Conservation (phyloP, 2,113 vertebrate genomes). For the Plectropomus leopardus region DNA sequence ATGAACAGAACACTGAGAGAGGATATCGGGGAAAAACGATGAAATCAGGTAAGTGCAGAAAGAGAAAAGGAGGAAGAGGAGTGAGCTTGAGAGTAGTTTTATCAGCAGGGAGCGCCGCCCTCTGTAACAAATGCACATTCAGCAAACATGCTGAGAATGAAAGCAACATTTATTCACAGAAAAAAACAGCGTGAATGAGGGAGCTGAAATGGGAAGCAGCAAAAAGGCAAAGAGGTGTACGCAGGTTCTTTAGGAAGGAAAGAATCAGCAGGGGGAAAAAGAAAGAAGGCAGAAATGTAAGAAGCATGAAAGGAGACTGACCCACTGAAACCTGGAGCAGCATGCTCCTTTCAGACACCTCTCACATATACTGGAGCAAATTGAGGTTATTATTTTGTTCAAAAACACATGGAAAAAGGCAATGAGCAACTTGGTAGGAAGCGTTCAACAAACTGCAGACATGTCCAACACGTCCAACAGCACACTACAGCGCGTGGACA, state of each 20-base stretch:
- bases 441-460: too few relatives aligned
- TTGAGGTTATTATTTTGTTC: too few relatives aligned
- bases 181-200: neutral
- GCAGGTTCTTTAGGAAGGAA: too few relatives aligned
- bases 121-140: neutral
- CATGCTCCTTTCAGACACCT: too few relatives aligned
- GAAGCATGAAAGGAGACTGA: neutral
- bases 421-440: too few relatives aligned
- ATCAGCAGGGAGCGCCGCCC: constrained; percentile 5
- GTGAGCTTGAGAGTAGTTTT: neutral
- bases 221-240: neutral
- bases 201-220: too few relatives aligned
- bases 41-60: neutral
- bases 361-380: too few relatives aligned
- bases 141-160: neutral
- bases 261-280: too few relatives aligned
- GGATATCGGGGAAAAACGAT: neutral
- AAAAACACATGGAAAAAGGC: too few relatives aligned
- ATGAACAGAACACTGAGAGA: neutral
- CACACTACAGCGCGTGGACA: too few relatives aligned
- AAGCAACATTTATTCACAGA: neutral
- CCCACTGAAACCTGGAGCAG: too few relatives aligned
- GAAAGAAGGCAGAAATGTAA: neutral
- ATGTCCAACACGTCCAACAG: too few relatives aligned
- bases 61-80: neutral